Evolutionary conservation across 2,797 vertebrate species (phyloP).

Genomic region (Mergus octosetaceus): DNA sequence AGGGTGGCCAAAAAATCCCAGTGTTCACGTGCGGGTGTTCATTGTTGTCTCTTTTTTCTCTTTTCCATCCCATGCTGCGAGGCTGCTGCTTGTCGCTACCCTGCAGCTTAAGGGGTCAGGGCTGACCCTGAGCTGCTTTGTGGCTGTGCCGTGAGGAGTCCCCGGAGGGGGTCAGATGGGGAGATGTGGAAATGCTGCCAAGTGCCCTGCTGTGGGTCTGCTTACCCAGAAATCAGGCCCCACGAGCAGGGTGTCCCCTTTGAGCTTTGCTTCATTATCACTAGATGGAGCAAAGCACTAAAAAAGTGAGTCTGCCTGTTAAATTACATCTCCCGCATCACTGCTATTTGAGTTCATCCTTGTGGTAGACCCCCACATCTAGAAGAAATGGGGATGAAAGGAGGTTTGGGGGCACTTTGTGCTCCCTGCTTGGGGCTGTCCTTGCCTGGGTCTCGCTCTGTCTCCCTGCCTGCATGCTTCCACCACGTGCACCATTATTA

Average conservation of each 20-base stretch:
- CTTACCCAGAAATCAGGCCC: too few relatives aligned
- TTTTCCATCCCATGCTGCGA: neutral
- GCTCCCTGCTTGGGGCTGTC: neutral
- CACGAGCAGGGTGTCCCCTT: neutral
- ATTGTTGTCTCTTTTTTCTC: too few relatives aligned
- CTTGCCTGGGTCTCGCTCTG: neutral
- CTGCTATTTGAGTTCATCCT: rapidly evolving
- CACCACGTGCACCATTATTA: neutral
- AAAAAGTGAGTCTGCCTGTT: neutral
- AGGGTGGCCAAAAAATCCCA: neutral
- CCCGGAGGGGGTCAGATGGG: too few relatives aligned
- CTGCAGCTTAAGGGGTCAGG: too few relatives aligned
- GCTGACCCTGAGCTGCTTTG: too few relatives aligned
- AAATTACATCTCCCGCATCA: neutral
- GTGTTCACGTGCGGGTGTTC: too few relatives aligned
- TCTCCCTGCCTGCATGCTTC: rapidly evolving
- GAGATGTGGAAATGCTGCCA: too few relatives aligned
- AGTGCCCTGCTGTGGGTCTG: too few relatives aligned
- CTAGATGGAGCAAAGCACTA: neutral
- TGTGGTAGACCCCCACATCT: too few relatives aligned
- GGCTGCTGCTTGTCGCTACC: too few relatives aligned
- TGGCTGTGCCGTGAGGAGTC: too few relatives aligned
- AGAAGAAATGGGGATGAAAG: neutral
- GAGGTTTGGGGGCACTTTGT: neutral
- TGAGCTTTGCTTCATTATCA: rapidly evolving